Evolutionary conservation across 2,888 invertebrate species (phyloP).

Genomic region (Catocala nupta): DNA sequence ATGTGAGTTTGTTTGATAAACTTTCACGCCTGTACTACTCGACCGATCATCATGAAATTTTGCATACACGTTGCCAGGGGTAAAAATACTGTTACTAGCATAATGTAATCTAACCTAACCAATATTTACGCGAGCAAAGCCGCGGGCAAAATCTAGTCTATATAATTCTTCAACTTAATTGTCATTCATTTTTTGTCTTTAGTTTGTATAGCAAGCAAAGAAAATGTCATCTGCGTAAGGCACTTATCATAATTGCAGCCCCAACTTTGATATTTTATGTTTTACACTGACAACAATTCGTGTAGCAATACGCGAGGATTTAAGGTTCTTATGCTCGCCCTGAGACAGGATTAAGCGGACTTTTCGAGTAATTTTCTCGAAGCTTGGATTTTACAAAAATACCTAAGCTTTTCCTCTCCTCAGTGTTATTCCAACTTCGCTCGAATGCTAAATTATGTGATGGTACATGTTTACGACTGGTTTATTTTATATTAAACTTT

Average conservation of each 20-base stretch:
- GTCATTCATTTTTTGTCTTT: too few species aligned
- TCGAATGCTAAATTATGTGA: conserved; percentile 5
- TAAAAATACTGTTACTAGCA: too few species aligned
- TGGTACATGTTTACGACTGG: conserved; percentile 8
- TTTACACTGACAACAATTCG: conserved; percentile 34
- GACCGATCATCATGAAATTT: too few species aligned
- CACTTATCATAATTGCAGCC: conserved; percentile 47
- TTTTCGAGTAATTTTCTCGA: conserved; percentile 8
- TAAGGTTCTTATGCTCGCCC: conserved; percentile 1
- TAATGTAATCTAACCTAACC: too few species aligned
- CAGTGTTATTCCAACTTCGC: conserved; percentile 7
- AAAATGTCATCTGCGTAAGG: conserved; percentile 32
- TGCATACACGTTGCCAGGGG: too few species aligned
- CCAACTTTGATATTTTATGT: conserved; percentile 47
- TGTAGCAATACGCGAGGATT: conserved; percentile 17
- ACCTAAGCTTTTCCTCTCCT: conserved; percentile 4
- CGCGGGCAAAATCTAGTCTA: too few species aligned
- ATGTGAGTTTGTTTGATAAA: too few species aligned
- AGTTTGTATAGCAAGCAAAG: background rate
- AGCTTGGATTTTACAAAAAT: conserved; percentile 9
- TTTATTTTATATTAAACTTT: conserved; percentile 7
- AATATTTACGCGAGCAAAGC: too few species aligned
- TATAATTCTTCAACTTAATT: too few species aligned
- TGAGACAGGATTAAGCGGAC: conserved; percentile 3
- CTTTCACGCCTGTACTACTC: too few species aligned